phyloP scores from a whole-genome alignment of 2,797 vertebrate species.

The Onychomys arenicola region DNA sequence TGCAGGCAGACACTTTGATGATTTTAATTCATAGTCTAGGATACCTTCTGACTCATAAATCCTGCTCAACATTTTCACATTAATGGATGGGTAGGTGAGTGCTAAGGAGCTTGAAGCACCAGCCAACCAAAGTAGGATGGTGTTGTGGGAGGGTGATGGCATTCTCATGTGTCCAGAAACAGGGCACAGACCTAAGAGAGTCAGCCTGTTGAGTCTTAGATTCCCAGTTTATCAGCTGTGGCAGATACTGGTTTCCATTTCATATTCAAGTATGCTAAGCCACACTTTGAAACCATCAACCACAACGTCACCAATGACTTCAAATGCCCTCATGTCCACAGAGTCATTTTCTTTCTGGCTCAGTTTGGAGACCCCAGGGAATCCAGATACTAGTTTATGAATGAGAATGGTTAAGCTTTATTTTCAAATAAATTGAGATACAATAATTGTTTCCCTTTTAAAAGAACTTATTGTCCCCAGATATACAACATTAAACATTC shows the following conservation, averaged over 20 bases:
- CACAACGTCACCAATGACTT: background rate
- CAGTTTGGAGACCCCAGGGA: background rate
- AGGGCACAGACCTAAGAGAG: background rate
- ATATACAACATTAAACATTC: background rate
- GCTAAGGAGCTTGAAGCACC: background rate
- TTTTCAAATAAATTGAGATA: conserved; percentile 40
- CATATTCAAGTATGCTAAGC: background rate
- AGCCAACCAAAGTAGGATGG: background rate
- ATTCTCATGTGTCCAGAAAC: background rate
- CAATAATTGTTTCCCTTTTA: background rate
- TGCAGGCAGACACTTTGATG: background rate
- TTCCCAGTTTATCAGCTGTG: background rate
- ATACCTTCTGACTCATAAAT: background rate
- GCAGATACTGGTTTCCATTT: no score
- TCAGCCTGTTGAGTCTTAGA: background rate
- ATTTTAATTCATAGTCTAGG: background rate
- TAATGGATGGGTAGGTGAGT: background rate
- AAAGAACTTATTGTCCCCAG: background rate
- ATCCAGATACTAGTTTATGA: background rate
- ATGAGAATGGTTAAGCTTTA: conserved; percentile 15
- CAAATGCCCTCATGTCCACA: background rate
- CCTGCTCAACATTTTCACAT: background rate
- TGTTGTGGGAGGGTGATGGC: background rate
- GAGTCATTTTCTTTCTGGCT: conserved; percentile 30
- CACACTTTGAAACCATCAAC: background rate